These are phyloP conservation scores for Aspidiotus destructor DNA, from an alignment of 2,888 invertebrate genomes.

Conservation along the genomic window DNA sequence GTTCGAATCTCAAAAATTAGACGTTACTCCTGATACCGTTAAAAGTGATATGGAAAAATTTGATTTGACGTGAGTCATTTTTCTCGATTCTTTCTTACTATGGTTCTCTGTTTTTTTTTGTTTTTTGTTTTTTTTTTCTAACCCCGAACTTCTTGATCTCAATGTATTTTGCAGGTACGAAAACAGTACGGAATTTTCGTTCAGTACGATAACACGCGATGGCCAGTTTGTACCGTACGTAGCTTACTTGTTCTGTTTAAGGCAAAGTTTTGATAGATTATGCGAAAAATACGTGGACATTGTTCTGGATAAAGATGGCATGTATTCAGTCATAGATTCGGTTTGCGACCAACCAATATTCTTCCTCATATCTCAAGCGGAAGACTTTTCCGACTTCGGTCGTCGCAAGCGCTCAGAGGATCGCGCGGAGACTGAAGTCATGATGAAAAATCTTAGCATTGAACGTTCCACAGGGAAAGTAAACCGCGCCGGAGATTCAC, in stretches of 20 bases:
- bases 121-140: too few relatives aligned
- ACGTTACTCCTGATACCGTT: slow-evolving; percentile 40
- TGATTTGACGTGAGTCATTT: slow-evolving; percentile 19
- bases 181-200: slow-evolving; percentile 21
- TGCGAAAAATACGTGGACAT: slow-evolving; percentile 48
- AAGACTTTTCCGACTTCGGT: slow-evolving; percentile 43
- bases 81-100: neutral
- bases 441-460: slow-evolving; percentile 1
- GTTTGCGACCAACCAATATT: slow-evolving; percentile 50
- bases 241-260: slow-evolving; percentile 39
- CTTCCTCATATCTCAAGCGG: slow-evolving; percentile 50
- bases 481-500: neutral
- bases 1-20: slow-evolving; percentile 49
- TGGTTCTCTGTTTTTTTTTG: neutral
- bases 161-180: slow-evolving; percentile 23
- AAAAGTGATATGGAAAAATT: slow-evolving; percentile 38
- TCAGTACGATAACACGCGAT: neutral
- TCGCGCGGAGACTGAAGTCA: neutral
- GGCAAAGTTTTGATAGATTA: slow-evolving; percentile 44
- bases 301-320: slow-evolving; percentile 45
- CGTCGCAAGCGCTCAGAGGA: slow-evolving; percentile 35
- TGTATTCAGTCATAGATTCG: slow-evolving; percentile 43
- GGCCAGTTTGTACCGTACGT: slow-evolving; percentile 30
- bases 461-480: too few relatives aligned
- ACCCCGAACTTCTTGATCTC: neutral